phyloP scores from a whole-genome alignment of 2,113 vertebrate species.

The Cathartes aura region DNA sequence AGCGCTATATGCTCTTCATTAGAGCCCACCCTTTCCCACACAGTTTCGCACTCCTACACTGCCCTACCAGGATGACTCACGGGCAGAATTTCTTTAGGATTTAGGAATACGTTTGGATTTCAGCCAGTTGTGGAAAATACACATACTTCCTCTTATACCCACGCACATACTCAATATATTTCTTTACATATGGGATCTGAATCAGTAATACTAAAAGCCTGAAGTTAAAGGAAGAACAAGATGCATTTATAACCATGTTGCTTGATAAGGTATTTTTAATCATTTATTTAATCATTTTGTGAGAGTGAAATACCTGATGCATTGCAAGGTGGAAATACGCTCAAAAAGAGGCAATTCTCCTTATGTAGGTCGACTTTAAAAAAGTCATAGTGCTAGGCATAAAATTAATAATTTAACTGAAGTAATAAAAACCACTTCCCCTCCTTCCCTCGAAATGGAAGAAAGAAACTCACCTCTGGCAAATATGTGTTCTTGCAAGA shows the following conservation, averaged over 20 bases:
- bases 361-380: not conserved
- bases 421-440: not conserved
- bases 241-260: not conserved
- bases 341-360: not conserved
- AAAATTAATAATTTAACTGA: not conserved
- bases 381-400: not conserved
- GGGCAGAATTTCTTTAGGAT: not conserved
- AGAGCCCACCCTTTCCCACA: not conserved
- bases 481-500: not conserved
- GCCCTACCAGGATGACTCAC: not conserved
- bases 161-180: not conserved
- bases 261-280: not conserved
- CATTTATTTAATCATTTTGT: not conserved
- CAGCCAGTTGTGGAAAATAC: not conserved
- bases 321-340: not conserved
- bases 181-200: slow-evolving; percentile 33
- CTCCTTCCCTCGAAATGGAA: not conserved
- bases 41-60: not conserved
- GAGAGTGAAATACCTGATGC: not conserved
- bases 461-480: not conserved
- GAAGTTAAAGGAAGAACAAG: slow-evolving; percentile 17
- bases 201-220: not conserved
- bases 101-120: slow-evolving; percentile 24
- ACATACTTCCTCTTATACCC: not conserved
- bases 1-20: not conserved